phyloP scores from a whole-genome alignment of 1,140 invertebrate genomes.

The Hydropsyche tenuis region DNA sequence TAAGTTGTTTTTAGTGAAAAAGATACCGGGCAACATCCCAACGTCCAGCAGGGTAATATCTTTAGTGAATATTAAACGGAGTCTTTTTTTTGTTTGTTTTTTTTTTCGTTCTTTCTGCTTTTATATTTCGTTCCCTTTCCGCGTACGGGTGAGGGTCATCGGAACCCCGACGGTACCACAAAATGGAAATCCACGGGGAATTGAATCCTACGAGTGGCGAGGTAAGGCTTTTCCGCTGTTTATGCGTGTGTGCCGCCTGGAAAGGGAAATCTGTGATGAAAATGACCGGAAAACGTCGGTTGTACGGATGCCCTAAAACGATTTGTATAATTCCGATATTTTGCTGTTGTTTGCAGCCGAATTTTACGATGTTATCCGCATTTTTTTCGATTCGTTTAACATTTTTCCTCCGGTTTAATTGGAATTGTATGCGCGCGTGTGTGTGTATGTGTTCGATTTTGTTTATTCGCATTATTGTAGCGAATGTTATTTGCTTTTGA shows the following conservation, averaged over 20 bases:
- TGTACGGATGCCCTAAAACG: conserved; percentile 32
- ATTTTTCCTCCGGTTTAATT: conserved; percentile 8
- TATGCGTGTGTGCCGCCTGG: conserved; percentile 9
- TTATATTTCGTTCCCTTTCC: conserved; percentile 4
- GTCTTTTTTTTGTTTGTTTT: conserved; percentile 34
- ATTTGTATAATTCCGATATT: conserved; percentile 47
- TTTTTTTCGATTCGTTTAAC: conserved; percentile 12
- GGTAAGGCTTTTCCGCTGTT: conserved; percentile 24
- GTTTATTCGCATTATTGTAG: too few species aligned
- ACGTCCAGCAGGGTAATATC: conserved; percentile 40
- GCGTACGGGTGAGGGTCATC: not conserved
- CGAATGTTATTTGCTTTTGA: too few species aligned
- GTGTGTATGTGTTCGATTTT: too few species aligned
- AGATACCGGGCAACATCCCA: conserved; percentile 41
- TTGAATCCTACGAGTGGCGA: conserved; percentile 31
- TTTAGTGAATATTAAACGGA: conserved; percentile 49
- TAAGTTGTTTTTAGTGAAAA: conserved; percentile 50
- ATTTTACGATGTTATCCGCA: conserved; percentile 24
- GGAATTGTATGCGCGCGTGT: not conserved
- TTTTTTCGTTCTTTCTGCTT: conserved; percentile 37
- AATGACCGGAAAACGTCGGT: conserved; percentile 37
- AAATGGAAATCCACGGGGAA: conserved; percentile 41
- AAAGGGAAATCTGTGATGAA: conserved; percentile 43
- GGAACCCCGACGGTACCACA: conserved; percentile 11
- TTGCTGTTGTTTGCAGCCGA: conserved; percentile 36